Base-by-base conservation (phyloP, 2,888 invertebrate genomes). In the Drosophila niveifrons region DNA sequence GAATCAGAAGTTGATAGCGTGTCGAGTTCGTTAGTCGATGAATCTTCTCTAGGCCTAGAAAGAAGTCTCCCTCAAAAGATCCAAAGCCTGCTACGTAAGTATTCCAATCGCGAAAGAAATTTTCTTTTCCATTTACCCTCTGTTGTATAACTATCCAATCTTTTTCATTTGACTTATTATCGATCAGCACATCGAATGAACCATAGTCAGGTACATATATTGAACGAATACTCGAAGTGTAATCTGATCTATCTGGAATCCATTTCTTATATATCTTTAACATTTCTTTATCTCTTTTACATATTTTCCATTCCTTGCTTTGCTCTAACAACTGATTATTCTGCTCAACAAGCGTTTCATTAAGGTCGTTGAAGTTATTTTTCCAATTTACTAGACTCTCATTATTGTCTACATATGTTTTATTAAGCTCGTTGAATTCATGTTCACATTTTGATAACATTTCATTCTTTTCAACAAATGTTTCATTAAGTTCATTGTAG, bases 111-210 rank as follows among this genome's bases (percentile, higher is more conserved):
- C 55, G 43, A 17, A 1, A 43, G 8, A 55, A 55, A 11, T 55
- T 17, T n/a, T 17, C 29, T 0, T 0, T 7, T 0, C 55, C 55
- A 9, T 28, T 1, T 2, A 53, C 11, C 15, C 53, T 23, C 11
- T 41, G 53, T 41, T 53, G 53, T 8, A 53, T 53, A 13, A 53
- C 41, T 11, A 15, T 53, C 53, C 53, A 53, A 2, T 29, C 53
- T 15, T 23, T 15, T 15, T 28, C 41, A 3, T 0, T 15, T 28
- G 29, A 28, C 11, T 41, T 8, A 29, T 2, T 11, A 7, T 53
- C 53, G 3, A 23, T 28, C 8, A 53, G 11, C 7, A 53, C 53
- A 8, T 53, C 11, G 4, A 53, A 41, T 2, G 53, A 3, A 1
- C 3, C 15, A 11, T 11, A 17, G 2, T 1, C 7, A 1, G 1